Base-by-base conservation (phyloP, 2,888 invertebrate genomes). In the Athalia cordata region DNA sequence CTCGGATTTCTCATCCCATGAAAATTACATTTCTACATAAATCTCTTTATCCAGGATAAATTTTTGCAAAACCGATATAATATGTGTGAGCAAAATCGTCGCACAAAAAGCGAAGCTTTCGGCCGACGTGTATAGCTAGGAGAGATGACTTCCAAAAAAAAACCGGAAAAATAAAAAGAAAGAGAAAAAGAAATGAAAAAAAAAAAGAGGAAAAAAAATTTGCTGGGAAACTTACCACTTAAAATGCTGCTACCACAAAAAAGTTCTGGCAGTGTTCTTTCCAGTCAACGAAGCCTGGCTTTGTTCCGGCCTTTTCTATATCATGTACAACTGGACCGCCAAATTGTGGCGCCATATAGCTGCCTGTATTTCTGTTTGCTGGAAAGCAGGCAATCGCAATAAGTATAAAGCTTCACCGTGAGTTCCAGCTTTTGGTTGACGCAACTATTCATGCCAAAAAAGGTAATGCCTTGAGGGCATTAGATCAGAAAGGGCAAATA, bases 191-290 rank as follows among this genome's bases (percentile, higher is more conserved):
- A 15, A 43, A 76, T 2, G 80, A 81, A 81, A 62, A 79, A 82
- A 78, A 77, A 80, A 66, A 80, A 70, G 78, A 76, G 76, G 80
- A 80, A 81, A 80, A 83, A 79, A 80, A 74, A 64, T 74, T 78
- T 81, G 61, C 79, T 52, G 83, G 84, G 82, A 87, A 88, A 88
- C 88, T 88, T 88, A 85, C 85, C 86, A 88, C 88, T 88, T 87
- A 88, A 87, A 87, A 84, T 83, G 83, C 81, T 80, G 80, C 82
- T 64, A 79, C 79, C 77, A 82, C 82, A 82, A 84, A 84, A 75
- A 62, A 61, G 74, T 68, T 59, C 49, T 59, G 77, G 80, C 79
- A 83, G 79, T 81, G 80, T 83, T 81, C 81, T 80, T 78, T 80
- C 79, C 78, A 84, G 84, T 84, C 84, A 83, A 83, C 82, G 80